Conservation (phyloP, 2,113 vertebrate species). For the Cheilinus undulatus region DNA sequence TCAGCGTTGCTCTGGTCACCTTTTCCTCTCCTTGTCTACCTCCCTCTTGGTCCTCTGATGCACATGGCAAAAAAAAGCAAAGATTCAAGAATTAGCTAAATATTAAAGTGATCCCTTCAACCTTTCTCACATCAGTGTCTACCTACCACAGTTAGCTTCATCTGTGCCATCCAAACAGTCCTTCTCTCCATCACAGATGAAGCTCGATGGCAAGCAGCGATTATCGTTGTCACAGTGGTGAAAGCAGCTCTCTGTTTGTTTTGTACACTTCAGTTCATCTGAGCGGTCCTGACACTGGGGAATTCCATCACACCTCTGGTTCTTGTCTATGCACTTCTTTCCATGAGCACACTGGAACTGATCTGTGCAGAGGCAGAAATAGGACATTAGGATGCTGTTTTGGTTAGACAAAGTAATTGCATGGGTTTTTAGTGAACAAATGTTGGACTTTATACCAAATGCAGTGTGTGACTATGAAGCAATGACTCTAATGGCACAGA, state of each 20-base stretch:
- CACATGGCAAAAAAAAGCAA: neutral
- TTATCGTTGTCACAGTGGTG: constrained; percentile 83
- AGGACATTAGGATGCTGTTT: too few relatives aligned
- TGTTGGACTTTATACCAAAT: neutral
- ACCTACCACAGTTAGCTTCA: constrained; percentile 80
- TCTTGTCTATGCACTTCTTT: constrained; percentile 74
- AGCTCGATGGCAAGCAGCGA: constrained; percentile 84
- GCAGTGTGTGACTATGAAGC: too few relatives aligned
- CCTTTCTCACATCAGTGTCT: neutral
- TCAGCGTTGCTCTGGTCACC: neutral
- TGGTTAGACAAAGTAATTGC: too few relatives aligned
- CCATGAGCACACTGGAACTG: constrained; percentile 85
- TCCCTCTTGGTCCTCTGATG: constrained; percentile 35
- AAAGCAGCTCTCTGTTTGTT: constrained; percentile 72
- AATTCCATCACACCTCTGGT: constrained; percentile 83
- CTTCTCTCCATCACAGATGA: constrained; percentile 85
- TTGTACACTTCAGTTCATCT: constrained; percentile 83
- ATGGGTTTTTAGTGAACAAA: neutral
- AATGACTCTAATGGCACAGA: too few relatives aligned
- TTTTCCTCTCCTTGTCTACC: neutral
- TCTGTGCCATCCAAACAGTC: constrained; percentile 88
- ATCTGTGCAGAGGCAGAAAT: constrained; percentile 53
- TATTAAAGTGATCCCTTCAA: neutral
- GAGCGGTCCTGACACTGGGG: constrained; percentile 88
- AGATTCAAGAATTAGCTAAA: neutral